phyloP scores from a whole-genome alignment of 1,140 invertebrate species.

The Drosophila willistoni region DNA sequence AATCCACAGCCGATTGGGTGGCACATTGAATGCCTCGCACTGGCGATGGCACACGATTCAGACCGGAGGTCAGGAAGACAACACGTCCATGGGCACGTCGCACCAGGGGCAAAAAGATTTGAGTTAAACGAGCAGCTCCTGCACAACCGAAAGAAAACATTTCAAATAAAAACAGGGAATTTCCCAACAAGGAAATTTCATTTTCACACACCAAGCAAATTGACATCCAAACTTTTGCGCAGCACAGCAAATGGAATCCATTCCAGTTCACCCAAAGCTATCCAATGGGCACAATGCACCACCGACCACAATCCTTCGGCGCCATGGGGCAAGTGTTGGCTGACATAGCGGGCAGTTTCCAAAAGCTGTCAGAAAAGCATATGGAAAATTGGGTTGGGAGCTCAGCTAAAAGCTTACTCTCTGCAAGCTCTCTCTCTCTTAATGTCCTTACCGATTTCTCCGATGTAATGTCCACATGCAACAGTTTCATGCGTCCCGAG shows the following conservation, averaged over 20 bases:
- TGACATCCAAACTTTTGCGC: conserved; percentile 90
- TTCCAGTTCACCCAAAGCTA: conserved; percentile 94
- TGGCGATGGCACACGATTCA: conserved; percentile 90
- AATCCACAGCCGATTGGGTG: conserved; percentile 90
- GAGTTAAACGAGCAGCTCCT: conserved; percentile 89
- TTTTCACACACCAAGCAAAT: conserved; percentile 85
- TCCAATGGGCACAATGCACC: conserved; percentile 94
- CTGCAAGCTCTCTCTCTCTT: neutral
- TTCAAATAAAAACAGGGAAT: neutral
- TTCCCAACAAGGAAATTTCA: conserved; percentile 16
- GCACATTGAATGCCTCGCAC: conserved; percentile 92
- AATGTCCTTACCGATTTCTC: conserved; percentile 86
- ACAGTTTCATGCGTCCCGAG: conserved; percentile 88
- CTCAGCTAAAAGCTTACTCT: conserved; percentile 33
- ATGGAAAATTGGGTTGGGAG: conserved; percentile 26
- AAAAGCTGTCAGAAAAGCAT: conserved; percentile 85
- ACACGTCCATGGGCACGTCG: conserved; percentile 89
- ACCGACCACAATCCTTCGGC: conserved; percentile 93
- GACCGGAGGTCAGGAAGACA: conserved; percentile 87
- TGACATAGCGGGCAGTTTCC: conserved; percentile 89
- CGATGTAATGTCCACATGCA: conserved; percentile 90
- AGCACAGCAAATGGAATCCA: conserved; percentile 91
- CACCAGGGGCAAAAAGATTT: conserved; percentile 92
- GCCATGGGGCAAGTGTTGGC: conserved; percentile 90
- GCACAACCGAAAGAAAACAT: neutral